phyloP scores from a whole-genome alignment of 2,888 invertebrate species.

The Coelopa pilipes region DNA sequence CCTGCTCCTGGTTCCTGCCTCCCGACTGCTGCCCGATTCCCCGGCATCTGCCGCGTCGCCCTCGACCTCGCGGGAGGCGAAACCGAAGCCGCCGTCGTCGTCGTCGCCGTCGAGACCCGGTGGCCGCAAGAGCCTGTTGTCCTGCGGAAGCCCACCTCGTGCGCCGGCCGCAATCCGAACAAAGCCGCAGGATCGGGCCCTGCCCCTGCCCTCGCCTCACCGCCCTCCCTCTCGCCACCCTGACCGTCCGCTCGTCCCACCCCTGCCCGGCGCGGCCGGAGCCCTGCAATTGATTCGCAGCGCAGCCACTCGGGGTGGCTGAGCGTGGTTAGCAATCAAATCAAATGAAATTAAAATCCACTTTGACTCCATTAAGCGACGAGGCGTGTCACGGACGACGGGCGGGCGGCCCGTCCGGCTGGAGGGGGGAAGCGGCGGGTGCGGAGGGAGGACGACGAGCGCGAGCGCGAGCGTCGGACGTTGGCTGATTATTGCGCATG shows the following conservation, averaged over 20 bases:
- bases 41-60: too few species aligned
- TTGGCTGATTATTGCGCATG: conserved; percentile 49
- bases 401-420: conserved; percentile 16
- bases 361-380: conserved; percentile 62
- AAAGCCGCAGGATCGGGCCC: too few species aligned
- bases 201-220: too few species aligned
- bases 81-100: not conserved
- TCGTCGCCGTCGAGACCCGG: conserved; percentile 53
- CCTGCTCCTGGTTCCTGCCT: too few species aligned
- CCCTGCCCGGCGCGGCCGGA: conserved; percentile 5
- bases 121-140: conserved; percentile 49
- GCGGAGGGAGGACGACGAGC: not conserved
- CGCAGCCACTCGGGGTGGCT: conserved; percentile 11
- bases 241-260: conserved; percentile 41
- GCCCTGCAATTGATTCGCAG: conserved; percentile 25
- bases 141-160: conserved; percentile 51
- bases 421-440: too few species aligned
- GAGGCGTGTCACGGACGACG: not conserved
- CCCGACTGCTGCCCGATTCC: not conserved
- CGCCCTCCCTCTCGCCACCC: not conserved
- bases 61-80: not conserved
- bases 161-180: conserved; percentile 40
- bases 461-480: conserved; percentile 5
- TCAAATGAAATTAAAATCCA: conserved; percentile 65
- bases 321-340: conserved; percentile 54